Conservation (phyloP, 2,113 vertebrate genomes). For the Pholis gunnellus region DNA sequence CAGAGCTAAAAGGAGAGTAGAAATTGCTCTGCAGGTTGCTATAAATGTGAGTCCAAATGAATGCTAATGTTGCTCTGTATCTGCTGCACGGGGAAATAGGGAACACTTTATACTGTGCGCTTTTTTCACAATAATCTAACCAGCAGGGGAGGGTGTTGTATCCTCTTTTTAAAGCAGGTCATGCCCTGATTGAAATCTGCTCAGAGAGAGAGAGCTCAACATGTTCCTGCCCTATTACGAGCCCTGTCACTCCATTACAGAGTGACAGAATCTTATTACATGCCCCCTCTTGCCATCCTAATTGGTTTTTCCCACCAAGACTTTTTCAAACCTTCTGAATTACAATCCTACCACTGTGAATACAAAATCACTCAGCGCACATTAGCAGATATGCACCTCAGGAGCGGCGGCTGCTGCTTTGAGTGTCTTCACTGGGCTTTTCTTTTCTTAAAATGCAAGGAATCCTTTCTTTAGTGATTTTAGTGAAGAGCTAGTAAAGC, state of each 20-base stretch:
- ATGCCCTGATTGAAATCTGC: conserved; percentile 53
- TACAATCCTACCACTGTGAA: conserved; percentile 55
- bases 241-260: conserved; percentile 65
- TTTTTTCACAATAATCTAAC: not conserved
- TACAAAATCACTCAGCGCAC: conserved; percentile 49
- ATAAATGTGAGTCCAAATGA: not conserved
- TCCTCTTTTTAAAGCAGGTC: conserved; percentile 12
- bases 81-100: not conserved
- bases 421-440: conserved; percentile 39
- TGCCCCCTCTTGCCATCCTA: conserved; percentile 43
- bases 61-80: not conserved
- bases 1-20: not conserved
- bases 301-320: conserved; percentile 60
- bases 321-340: conserved; percentile 43
- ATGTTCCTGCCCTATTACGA: conserved; percentile 54
- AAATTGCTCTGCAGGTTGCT: not conserved
- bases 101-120: not conserved
- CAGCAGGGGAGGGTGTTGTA: conserved; percentile 6
- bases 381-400: conserved; percentile 51
- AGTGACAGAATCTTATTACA: conserved; percentile 66
- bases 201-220: conserved; percentile 40
- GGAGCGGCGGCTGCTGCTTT: conserved; percentile 33
- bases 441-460: conserved; percentile 42
- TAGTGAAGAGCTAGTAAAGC: conserved; percentile 25
- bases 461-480: conserved; percentile 19